Percentiles rank a stretch among this genome's conserved stretches.
These are phyloP conservation scores for Ataeniobius toweri DNA, from an alignment of 2,797 vertebrate species.

Conservation along the genomic window DNA sequence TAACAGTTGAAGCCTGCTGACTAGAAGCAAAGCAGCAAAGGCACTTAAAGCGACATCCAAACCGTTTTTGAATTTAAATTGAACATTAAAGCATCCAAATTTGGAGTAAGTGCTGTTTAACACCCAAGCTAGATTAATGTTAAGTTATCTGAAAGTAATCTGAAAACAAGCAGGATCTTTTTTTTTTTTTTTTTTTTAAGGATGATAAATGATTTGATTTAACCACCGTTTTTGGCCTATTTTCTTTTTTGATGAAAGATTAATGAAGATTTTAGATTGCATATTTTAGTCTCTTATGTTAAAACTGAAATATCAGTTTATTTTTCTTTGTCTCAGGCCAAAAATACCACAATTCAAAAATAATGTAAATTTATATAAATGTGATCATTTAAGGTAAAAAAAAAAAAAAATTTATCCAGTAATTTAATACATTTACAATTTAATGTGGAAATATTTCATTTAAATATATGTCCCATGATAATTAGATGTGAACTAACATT, in stretches of 20 bases:
- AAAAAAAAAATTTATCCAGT: background rate
- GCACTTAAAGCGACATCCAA: background rate
- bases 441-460: background rate
- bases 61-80: background rate
- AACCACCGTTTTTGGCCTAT: background rate
- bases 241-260: background rate
- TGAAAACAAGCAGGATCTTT: background rate
- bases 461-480: background rate
- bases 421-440: background rate
- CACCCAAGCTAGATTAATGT: background rate
- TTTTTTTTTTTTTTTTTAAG: background rate
- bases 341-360: background rate
- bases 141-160: background rate
- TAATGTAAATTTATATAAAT: background rate
- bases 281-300: background rate
- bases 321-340: background rate
- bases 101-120: background rate
- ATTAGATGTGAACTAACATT: background rate
- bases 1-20: slow-evolving; percentile 7
- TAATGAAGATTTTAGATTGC: too few species aligned
- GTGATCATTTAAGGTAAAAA: background rate
- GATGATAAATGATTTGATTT: background rate
- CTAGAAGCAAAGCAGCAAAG: background rate
- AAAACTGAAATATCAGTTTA: background rate
- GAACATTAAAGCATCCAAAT: background rate